A percentile compares a stretch with the other conserved stretches of the same genome.
Evolutionary conservation across 2,113 vertebrate species (phyloP).

Genomic region (Hemibagrus wyckioides): DNA sequence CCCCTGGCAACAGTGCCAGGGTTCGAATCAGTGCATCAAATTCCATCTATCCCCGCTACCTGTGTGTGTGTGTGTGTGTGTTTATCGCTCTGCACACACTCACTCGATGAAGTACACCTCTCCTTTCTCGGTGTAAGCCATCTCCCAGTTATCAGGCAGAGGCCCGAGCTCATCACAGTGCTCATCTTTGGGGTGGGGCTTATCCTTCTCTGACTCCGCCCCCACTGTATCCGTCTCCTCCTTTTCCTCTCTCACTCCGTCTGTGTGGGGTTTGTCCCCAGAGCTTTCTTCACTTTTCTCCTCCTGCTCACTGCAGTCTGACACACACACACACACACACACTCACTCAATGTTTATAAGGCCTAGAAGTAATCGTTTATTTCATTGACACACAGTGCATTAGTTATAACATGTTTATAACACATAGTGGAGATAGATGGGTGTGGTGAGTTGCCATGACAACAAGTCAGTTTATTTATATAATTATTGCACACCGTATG

Average conservation of each 20-base stretch:
- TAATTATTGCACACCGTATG: background rate
- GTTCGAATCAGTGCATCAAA: background rate
- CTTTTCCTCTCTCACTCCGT: constrained; percentile 74
- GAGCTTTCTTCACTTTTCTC: constrained; percentile 87
- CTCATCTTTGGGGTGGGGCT: constrained; percentile 37
- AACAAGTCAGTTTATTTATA: background rate
- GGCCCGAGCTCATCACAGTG: constrained; percentile 86
- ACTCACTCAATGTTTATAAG: background rate
- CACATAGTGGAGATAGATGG: background rate
- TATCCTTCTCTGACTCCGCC: constrained; percentile 75
- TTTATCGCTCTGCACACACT: constrained; percentile 63
- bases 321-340: constrained; percentile 1
- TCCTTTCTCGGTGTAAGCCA: constrained; percentile 98
- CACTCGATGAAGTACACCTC: constrained; percentile 99
- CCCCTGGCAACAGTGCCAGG: background rate
- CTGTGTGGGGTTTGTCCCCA: constrained; percentile 73
- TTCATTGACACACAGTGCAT: background rate
- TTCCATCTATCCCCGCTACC: background rate
- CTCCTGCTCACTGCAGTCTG: constrained; percentile 96
- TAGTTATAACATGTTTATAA: background rate
- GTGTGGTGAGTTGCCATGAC: background rate
- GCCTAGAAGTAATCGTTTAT: background rate
- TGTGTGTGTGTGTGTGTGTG: background rate
- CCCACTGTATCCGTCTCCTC: constrained; percentile 69
- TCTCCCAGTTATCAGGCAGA: constrained; percentile 98